Evolutionary conservation across 2,888 invertebrate species (phyloP), one percentile per base, ranked within the genome.

Genomic region (Pimpla rufipes): DNA sequence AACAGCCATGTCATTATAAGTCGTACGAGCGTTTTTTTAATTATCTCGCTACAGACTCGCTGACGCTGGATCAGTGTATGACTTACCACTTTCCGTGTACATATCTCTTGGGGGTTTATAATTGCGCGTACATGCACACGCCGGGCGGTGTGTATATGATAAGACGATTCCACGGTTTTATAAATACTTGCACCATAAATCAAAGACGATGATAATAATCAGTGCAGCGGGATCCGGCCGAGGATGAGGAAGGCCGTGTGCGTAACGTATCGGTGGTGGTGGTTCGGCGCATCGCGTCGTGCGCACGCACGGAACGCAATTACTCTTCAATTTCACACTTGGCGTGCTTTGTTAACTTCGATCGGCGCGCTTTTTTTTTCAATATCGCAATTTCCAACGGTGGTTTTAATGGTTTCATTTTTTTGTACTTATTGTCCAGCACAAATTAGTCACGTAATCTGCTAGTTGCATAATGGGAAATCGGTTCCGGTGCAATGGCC

Each of bases 161-260:
- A 68, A 74, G 62, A 13, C 37, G 10, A 57, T 82, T 76, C 74
- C 42, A 59, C 67, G 62, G 70, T 75, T 68, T 78, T 18, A 42
- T 75, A 59, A 83, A 83, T 75, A 70, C 29, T 29, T 5, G 29
- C 47, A 57, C 47, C 64, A 66, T 79, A 79, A 79, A 83, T 83
- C 82, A 75, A 29, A 13, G 55, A 42, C 18, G 75, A 79, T 83
- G 68, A 79, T 79, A 79, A 71, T 73, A 74, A 79, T 79, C 57
- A 70, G 64, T 74, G 55, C 16, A 29, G 66, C 21, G 64, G 42
- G 55, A 55, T 55, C 21, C 52, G 67, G 35, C 16, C 66, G 76
- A 76, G 76, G 76, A 57, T 57, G 55, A 45, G 16, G 29, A 57
- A 66, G 57, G 42, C 66, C 67, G 37, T 2, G 29, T 35, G 18